Percentiles rank a stretch among this genome's conserved stretches.
phyloP scores from a whole-genome alignment of 64 coral and sea anemone genomes.

The Cladopsammia gracilis region DNA sequence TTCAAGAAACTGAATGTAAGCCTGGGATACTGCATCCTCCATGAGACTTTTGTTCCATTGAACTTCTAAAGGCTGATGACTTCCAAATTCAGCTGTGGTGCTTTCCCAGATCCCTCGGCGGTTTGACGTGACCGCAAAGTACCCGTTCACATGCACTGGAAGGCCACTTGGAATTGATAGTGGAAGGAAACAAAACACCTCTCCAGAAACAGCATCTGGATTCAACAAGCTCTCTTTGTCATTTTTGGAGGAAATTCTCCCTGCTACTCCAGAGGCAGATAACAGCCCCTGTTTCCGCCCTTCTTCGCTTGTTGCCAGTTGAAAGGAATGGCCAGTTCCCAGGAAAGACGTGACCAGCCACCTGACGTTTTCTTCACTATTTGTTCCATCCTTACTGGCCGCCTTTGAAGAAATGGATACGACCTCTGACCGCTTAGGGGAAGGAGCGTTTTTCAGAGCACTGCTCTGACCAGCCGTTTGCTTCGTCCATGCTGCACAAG shows the following conservation, averaged over 20 bases:
- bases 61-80: slow-evolving; percentile 72
- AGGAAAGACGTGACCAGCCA: slow-evolving; percentile 66
- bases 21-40: slow-evolving; percentile 78
- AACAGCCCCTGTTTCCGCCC: slow-evolving; percentile 68
- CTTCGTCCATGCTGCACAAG: slow-evolving; percentile 66
- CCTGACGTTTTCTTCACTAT: neutral
- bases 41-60: slow-evolving; percentile 85
- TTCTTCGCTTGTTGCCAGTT: slow-evolving; percentile 68
- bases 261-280: slow-evolving; percentile 62
- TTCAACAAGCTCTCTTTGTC: neutral
- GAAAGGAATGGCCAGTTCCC: slow-evolving; percentile 53
- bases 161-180: slow-evolving; percentile 87
- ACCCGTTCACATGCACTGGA: slow-evolving; percentile 91
- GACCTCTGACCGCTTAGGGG: slow-evolving; percentile 71
- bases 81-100: slow-evolving; percentile 37
- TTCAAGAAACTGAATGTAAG: slow-evolving; percentile 78
- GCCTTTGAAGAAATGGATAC: slow-evolving; percentile 6
- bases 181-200: slow-evolving; percentile 90
- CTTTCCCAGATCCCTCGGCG: slow-evolving; percentile 86
- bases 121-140: slow-evolving; percentile 94
- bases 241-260: neutral
- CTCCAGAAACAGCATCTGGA: slow-evolving; percentile 33
- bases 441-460: neutral
- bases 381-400: neutral
- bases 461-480: neutral